These are phyloP conservation scores for Cactoblastis cactorum DNA, from an alignment of 2,888 invertebrate species.

Conservation along the genomic window DNA sequence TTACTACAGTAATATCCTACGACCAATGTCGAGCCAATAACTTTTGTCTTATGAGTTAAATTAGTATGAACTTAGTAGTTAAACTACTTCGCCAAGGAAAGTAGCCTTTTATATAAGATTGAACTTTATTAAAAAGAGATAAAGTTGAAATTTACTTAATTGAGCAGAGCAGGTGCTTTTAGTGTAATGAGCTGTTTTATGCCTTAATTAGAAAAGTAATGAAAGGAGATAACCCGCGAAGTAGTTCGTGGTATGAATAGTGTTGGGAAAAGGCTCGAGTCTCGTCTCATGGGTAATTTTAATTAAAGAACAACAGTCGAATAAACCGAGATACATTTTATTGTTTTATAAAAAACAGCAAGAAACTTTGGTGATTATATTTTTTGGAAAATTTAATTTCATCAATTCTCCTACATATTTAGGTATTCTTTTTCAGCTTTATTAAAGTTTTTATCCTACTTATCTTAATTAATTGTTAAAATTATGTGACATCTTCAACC, in stretches of 20 bases:
- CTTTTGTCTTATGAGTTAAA: background rate
- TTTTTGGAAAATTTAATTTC: too few species aligned
- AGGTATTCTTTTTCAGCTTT: too few species aligned
- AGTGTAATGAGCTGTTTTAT: slow-evolving; percentile 14
- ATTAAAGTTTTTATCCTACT: too few species aligned
- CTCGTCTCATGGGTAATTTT: background rate
- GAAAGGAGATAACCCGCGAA: slow-evolving; percentile 15
- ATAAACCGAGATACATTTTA: too few species aligned
- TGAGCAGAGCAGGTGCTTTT: background rate
- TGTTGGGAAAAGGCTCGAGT: background rate
- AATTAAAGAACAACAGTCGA: too few species aligned
- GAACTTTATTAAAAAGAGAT: background rate
- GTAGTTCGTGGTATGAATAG: slow-evolving; percentile 12
- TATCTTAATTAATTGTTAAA: too few species aligned
- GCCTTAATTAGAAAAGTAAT: slow-evolving; percentile 20
- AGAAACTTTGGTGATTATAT: too few species aligned
- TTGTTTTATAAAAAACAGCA: background rate
- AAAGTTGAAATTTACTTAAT: background rate
- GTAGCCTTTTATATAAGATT: background rate
- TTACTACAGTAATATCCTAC: background rate
- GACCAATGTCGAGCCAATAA: background rate
- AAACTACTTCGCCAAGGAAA: background rate
- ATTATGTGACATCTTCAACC: too few species aligned
- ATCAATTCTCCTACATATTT: too few species aligned
- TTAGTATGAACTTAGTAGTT: background rate